Percentiles rank a stretch among this genome's conserved stretches.
Conservation (phyloP, 2,113 vertebrate species). For the Collichthys lucidus region DNA sequence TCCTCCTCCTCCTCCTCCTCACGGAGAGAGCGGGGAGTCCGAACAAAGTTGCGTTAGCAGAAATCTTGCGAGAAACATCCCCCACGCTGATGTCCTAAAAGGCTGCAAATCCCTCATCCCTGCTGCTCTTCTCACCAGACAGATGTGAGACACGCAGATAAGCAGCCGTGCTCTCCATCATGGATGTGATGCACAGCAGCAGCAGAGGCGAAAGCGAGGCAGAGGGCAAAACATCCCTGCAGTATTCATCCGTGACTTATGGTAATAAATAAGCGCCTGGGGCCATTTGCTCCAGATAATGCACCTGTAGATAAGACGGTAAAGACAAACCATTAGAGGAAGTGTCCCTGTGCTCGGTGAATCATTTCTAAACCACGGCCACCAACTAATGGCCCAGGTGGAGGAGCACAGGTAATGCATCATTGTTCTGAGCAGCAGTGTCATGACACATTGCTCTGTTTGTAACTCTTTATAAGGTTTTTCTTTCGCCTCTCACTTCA, state of each 20-base stretch:
- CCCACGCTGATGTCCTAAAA: not conserved
- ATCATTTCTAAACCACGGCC: constrained; percentile 37
- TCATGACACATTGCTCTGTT: constrained; percentile 10
- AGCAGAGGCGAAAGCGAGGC: not conserved
- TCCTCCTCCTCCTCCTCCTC: too few relatives aligned
- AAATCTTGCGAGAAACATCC: constrained; percentile 4
- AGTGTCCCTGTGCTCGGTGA: constrained; percentile 32
- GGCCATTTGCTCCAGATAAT: constrained; percentile 47
- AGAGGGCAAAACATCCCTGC: constrained; percentile 19
- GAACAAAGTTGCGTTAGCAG: constrained; percentile 11
- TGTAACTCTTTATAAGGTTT: not conserved
- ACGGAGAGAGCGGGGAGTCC: rapidly evolving
- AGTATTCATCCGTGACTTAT: constrained; percentile 39
- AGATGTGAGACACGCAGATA: not conserved
- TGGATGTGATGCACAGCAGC: constrained; percentile 9
- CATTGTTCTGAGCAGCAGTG: constrained; percentile 4
- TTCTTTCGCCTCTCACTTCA: not conserved
- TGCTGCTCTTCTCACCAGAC: constrained; percentile 10
- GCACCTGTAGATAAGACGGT: constrained; percentile 52
- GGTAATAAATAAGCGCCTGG: constrained; percentile 48
- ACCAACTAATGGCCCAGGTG: constrained; percentile 15
- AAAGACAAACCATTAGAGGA: constrained; percentile 40
- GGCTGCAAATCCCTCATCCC: constrained; percentile 6
- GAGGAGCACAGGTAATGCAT: constrained; percentile 43
- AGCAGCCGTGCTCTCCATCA: constrained; percentile 10